Percentiles rank a stretch among this genome's conserved stretches.
These are phyloP conservation scores for Amblyraja radiata DNA, from an alignment of 2,797 vertebrate genomes.

Conservation along the genomic window DNA sequence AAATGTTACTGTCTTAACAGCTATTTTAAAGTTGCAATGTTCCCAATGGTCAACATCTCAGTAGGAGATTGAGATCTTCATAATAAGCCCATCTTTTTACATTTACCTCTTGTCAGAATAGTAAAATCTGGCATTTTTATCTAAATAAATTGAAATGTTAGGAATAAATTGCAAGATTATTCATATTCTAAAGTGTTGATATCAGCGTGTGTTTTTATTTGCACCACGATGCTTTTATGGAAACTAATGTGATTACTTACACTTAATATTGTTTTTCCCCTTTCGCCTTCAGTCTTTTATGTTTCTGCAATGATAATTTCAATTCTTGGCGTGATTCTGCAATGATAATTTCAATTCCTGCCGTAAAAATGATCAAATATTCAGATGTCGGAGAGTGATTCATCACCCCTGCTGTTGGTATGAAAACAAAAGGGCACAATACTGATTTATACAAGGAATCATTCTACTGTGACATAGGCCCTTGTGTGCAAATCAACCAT, in stretches of 20 bases:
- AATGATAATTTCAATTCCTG: background rate
- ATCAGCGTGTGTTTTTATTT: constrained; percentile 12
- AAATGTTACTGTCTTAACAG: constrained; percentile 32
- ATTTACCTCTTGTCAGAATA: constrained; percentile 27
- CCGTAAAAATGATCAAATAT: background rate
- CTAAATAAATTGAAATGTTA: constrained; percentile 15
- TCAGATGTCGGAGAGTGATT: background rate
- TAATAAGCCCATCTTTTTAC: background rate
- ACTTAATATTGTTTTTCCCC: background rate
- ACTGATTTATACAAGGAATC: background rate
- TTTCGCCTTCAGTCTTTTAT: background rate
- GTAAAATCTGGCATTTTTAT: constrained; percentile 23
- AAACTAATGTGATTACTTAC: background rate
- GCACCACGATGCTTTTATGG: background rate
- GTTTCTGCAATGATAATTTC: background rate
- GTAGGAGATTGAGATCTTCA: background rate
- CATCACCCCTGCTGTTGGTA: background rate
- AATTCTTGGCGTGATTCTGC: too few species aligned
- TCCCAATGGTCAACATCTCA: constrained; percentile 17
- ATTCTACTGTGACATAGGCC: background rate
- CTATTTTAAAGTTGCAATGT: constrained; percentile 7
- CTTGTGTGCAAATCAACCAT: background rate
- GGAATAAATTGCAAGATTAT: constrained; percentile 34
- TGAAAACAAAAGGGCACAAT: background rate
- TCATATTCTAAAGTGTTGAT: constrained; percentile 23